Percentiles rank a stretch among this genome's conserved stretches.
Evolutionary conservation across 2,113 vertebrate species (phyloP).

Genomic region (Heteronetta atricapilla): DNA sequence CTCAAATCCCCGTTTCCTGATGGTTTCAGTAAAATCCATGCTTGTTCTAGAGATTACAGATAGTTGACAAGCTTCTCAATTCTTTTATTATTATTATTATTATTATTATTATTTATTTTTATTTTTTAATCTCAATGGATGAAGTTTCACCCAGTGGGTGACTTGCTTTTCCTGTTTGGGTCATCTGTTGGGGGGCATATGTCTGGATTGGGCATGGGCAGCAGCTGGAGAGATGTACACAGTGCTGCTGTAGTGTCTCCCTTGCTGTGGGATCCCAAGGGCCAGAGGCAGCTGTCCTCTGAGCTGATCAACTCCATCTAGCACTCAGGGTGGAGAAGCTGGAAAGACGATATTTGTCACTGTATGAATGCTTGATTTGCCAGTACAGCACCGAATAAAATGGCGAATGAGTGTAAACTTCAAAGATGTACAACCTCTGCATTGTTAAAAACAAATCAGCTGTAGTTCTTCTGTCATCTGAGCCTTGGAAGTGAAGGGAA

Average conservation of each 20-base stretch:
- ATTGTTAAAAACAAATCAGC: neutral
- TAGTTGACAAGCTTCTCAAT: neutral
- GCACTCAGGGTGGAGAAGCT: neutral
- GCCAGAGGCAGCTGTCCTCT: neutral
- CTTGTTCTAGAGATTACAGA: neutral
- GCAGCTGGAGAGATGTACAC: neutral
- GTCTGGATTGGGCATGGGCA: neutral
- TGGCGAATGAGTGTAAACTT: neutral
- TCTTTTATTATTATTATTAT: neutral
- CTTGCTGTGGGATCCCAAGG: neutral
- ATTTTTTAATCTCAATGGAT: neutral
- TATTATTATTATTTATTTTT: too few relatives aligned
- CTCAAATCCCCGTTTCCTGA: neutral
- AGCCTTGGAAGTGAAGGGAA: neutral
- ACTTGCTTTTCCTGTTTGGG: neutral
- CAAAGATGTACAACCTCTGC: neutral
- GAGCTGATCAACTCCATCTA: neutral
- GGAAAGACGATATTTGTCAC: neutral
- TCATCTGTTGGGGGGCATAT: neutral
- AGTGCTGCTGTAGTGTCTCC: neutral
- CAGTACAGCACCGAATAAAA: neutral
- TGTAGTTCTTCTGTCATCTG: neutral
- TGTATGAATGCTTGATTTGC: neutral
- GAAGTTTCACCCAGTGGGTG: neutral
- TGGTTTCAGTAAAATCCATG: neutral